Conservation (phyloP, 2,797 vertebrate genomes). For the Argentina silus region DNA sequence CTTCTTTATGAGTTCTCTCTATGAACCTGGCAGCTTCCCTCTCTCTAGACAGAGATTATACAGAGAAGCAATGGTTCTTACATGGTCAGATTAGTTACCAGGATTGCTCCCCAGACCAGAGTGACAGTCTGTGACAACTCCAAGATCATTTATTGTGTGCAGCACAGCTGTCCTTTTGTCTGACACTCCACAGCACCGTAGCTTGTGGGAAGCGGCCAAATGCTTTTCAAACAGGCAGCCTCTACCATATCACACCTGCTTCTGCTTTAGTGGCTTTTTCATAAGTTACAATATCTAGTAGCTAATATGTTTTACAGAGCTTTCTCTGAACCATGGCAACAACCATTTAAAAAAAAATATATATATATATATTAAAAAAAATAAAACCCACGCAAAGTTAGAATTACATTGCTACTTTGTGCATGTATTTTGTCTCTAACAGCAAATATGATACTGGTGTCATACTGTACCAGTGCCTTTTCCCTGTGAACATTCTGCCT, state of each 20-base stretch:
- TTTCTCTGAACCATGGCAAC: background rate
- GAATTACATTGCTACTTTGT: constrained; percentile 1
- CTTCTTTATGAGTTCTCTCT: background rate
- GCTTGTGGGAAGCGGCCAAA: constrained; percentile 13
- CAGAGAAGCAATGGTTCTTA: background rate
- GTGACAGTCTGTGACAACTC: constrained; percentile 10
- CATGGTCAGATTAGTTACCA: background rate
- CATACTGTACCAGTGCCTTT: constrained; percentile 48
- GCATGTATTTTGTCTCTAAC: constrained; percentile 6
- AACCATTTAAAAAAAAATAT: too few species aligned
- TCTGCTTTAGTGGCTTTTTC: constrained; percentile 17
- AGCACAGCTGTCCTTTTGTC: constrained; percentile 27
- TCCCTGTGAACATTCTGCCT: constrained; percentile 51
- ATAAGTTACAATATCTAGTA: constrained; percentile 25
- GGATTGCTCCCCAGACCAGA: background rate
- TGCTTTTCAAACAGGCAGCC: constrained; percentile 32
- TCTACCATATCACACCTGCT: constrained; percentile 12
- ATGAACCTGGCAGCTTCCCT: background rate
- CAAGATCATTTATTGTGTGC: background rate
- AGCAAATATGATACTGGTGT: constrained; percentile 25
- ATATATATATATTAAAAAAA: too few species aligned
- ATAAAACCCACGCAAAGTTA: background rate
- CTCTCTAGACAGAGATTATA: background rate
- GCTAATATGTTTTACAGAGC: constrained; percentile 11
- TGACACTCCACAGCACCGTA: background rate